Evolutionary conservation across 2,113 vertebrate species (phyloP).

Genomic region (Mirza zaza): DNA sequence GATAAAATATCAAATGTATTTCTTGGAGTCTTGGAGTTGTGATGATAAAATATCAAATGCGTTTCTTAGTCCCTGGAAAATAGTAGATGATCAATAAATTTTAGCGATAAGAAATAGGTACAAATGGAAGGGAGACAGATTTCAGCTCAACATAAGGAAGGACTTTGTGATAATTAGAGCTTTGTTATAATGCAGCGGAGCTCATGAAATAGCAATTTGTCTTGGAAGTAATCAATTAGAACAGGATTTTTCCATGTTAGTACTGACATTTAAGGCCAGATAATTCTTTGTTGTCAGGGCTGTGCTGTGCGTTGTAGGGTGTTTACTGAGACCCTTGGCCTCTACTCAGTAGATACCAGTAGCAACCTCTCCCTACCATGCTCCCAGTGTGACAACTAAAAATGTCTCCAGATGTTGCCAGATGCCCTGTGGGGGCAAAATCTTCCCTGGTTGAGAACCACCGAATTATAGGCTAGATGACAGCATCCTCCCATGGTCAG

Average conservation of each 20-base stretch:
- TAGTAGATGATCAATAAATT: not conserved
- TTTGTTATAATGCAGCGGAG: not conserved
- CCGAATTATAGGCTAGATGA: not conserved
- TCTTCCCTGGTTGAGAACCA: not conserved
- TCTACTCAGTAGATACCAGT: not conserved
- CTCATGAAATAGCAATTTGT: not conserved
- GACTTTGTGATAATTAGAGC: not conserved
- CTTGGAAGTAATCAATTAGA: not conserved
- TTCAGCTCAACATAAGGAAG: not conserved
- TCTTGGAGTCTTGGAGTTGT: not conserved
- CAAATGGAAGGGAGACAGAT: not conserved
- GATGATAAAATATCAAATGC: not conserved
- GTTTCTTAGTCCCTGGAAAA: not conserved
- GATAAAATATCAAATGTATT: not conserved
- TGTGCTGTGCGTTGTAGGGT: not conserved
- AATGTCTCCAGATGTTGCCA: not conserved
- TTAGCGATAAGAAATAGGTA: not conserved
- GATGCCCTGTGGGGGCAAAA: not conserved
- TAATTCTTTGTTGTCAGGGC: not conserved
- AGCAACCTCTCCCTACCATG: too few species aligned
- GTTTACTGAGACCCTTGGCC: not conserved
- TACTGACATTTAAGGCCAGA: not conserved
- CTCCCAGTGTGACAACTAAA: not conserved
- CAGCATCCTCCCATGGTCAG: not conserved
- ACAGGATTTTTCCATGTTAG: not conserved